Evolutionary conservation across 2,888 invertebrate genomes (phyloP), one percentile per base, ranked within the genome.

Genomic region (Venustoraphidia nigricollis): DNA sequence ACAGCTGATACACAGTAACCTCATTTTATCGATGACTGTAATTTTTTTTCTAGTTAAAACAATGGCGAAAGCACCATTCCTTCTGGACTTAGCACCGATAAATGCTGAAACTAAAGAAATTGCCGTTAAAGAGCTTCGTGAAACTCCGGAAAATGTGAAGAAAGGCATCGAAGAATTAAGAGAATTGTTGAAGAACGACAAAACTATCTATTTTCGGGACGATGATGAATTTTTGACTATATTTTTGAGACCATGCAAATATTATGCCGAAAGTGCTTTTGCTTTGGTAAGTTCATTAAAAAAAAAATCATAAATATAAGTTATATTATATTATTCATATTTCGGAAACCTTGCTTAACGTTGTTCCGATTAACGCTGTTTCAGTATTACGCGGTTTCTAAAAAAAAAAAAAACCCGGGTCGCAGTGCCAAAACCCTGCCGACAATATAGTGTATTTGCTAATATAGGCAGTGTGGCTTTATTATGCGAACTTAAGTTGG

Each of bases 191-290:
- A 61, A 61, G 52, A 83, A 79, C 56, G 75, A 76, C 54, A 73
- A 77, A 44, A 81, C 81, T 51, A 60, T 87, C 47, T 70, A 75
- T 60, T 86, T 68, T 59, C 75, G 74, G 50, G 84, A 85, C 40
- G 84, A 84, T 55, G 88, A 89, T 55, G 84, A 84, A 36, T 76
- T 83, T 41, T 72, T 90, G 9, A 70, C 78, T n/a, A 81, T 85
- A 52, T 87, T 86, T 61, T 68, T 90, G 49, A 75, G 90, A 50
- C 85, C 87, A 34, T 83, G 83, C 67, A 89, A 90, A 64, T 90
- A 77, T 69, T 88, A 89, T 57, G 81, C 88, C 0, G 74, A 87
- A 57, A 86, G 87, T 66, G 89, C 89, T 0, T 68, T 80, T 49
- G 80, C 79, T 59, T 68, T 89, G 71, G 86, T 85, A 62, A 78